These are phyloP conservation scores for Barypeithes pellucidus DNA, from an alignment of 2,888 invertebrate species.

Conservation along the genomic window DNA sequence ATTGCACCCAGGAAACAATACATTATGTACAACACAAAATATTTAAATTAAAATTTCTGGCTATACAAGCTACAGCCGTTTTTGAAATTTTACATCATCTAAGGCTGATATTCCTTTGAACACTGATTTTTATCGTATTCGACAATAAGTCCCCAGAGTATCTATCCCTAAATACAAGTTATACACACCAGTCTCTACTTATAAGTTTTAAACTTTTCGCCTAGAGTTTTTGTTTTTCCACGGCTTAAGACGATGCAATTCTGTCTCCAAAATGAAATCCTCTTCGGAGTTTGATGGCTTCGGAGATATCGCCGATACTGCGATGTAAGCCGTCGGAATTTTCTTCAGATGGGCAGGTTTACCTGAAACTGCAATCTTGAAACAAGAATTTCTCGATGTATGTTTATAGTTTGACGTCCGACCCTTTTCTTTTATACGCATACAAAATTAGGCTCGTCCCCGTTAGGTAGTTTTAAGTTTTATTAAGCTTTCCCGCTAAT, in stretches of 20 bases:
- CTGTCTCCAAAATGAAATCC: conserved; percentile 66
- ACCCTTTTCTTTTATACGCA: no score
- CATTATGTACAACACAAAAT: no score
- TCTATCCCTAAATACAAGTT: conserved; percentile 29
- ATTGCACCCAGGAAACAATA: no score
- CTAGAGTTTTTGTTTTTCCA: conserved; percentile 61
- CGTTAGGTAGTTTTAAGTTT: no score
- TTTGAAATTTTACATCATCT: no score
- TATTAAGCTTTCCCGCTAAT: no score
- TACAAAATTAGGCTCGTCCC: no score
- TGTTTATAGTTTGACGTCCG: no score
- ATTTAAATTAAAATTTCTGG: no score
- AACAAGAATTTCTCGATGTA: conserved; percentile 26
- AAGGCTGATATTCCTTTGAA: no score
- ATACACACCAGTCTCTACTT: conserved; percentile 8
- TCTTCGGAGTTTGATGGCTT: conserved; percentile 63
- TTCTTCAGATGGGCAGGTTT: conserved; percentile 61
- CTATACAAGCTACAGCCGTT: no score
- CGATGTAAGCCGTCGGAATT: conserved; percentile 69
- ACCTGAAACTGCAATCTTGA: conserved; percentile 44
- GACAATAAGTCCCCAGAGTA: neutral
- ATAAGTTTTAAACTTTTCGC: conserved; percentile 19
- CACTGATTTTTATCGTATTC: neutral
- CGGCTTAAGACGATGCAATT: conserved; percentile 68
- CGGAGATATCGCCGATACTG: conserved; percentile 69